Conservation (phyloP, 2,113 vertebrate species). For the Excalfactoria chinensis region DNA sequence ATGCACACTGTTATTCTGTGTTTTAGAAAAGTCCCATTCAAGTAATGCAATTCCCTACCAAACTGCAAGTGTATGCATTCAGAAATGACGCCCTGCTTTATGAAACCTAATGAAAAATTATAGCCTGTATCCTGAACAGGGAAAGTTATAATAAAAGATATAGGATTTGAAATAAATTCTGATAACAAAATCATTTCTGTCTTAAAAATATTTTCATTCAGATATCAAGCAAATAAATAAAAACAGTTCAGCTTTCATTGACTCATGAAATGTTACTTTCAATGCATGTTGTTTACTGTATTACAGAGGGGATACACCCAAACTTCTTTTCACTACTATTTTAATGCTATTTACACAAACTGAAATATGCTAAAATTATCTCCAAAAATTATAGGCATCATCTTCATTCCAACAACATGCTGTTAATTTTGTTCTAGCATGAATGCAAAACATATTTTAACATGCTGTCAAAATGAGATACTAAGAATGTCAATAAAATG, state of each 20-base stretch:
- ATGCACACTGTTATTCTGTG: neutral
- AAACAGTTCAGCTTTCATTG: constrained; percentile 11
- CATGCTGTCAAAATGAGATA: constrained; percentile 82
- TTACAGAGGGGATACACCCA: neutral
- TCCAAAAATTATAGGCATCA: constrained; percentile 66
- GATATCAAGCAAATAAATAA: constrained; percentile 34
- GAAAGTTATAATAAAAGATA: constrained; percentile 36
- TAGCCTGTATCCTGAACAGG: neutral
- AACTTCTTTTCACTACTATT: constrained; percentile 15
- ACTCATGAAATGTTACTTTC: neutral
- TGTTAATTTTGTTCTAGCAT: constrained; percentile 79
- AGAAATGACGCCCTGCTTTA: constrained; percentile 8
- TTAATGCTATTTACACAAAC: constrained; percentile 50
- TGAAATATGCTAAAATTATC: constrained; percentile 60
- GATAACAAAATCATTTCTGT: constrained; percentile 49
- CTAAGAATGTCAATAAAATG: constrained; percentile 82
- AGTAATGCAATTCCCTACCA: neutral
- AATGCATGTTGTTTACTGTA: neutral
- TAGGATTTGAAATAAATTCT: constrained; percentile 59
- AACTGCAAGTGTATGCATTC: neutral
- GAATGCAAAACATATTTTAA: constrained; percentile 80
- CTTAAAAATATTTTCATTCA: constrained; percentile 29
- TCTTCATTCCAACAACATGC: constrained; percentile 69
- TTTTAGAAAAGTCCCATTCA: constrained; percentile 1
- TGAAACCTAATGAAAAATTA: constrained; percentile 49